phyloP scores from a whole-genome alignment of 1,140 invertebrate species.

The Stegodyphus dumicola region DNA sequence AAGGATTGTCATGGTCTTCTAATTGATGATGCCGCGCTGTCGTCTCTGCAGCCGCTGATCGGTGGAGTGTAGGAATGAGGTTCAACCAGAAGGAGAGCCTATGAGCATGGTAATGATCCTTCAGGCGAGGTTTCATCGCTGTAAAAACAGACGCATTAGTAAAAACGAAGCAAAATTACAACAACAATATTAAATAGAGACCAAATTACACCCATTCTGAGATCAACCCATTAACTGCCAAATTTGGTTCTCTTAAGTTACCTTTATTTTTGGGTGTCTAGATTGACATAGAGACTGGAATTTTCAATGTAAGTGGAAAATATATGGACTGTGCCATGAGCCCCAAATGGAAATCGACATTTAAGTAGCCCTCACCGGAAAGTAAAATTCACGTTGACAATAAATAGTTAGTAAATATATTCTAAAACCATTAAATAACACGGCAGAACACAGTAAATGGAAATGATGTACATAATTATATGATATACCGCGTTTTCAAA shows the following conservation, averaged over 20 bases:
- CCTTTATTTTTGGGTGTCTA: no score
- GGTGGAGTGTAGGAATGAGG: constrained; percentile 88
- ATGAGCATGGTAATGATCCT: constrained; percentile 87
- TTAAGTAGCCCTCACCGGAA: no score
- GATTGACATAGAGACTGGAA: no score
- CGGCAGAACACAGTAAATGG: no score
- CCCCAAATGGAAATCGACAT: no score
- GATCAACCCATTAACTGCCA: not conserved
- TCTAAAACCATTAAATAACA: no score
- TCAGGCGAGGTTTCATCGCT: constrained; percentile 80
- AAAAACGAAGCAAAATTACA: not conserved
- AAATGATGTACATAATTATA: no score
- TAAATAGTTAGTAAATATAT: no score
- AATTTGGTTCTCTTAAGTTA: not conserved
- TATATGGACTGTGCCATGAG: no score
- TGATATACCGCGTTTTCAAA: no score
- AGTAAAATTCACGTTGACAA: no score
- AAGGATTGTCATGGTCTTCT: constrained; percentile 61
- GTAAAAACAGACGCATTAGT: not conserved
- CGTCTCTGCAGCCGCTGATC: constrained; percentile 70
- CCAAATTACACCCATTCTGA: not conserved
- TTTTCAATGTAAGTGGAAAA: no score
- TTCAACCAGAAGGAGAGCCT: constrained; percentile 92
- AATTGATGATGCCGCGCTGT: constrained; percentile 39
- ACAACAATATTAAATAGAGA: not conserved